Evolutionary conservation across 2,888 invertebrate species (phyloP).

Genomic region (Pammene fasciana): DNA sequence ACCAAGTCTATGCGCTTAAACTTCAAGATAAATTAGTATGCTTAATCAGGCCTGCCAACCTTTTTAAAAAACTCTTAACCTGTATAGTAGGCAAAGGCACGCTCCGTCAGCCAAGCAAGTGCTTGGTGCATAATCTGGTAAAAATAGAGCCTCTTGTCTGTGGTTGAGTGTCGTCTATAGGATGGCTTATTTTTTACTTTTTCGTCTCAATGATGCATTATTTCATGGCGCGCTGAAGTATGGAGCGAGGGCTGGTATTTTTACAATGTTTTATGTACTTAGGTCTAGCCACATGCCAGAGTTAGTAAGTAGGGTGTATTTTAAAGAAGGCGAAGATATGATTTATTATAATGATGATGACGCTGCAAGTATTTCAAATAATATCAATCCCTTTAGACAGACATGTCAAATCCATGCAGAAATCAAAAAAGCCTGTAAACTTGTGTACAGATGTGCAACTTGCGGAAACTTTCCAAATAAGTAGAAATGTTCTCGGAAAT

Average conservation of each 20-base stretch:
- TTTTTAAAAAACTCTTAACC: conserved; percentile 42
- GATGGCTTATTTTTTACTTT: conserved; percentile 49
- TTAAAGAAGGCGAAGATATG: too few species aligned
- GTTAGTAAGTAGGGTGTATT: too few species aligned
- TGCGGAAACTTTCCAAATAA: too few species aligned
- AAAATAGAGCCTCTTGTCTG: conserved; percentile 70
- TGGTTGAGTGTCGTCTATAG: conserved; percentile 56
- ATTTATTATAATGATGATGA: too few species aligned
- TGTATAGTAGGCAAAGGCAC: conserved; percentile 44
- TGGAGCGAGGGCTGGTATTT: conserved; percentile 35
- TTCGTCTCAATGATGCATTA: conserved; percentile 57
- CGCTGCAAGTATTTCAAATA: too few species aligned
- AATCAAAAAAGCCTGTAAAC: too few species aligned
- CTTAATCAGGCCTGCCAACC: conserved; percentile 42
- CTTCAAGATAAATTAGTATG: conserved; percentile 42
- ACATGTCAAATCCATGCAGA: too few species aligned
- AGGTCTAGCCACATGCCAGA: not conserved
- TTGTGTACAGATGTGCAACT: too few species aligned
- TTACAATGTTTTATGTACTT: conserved; percentile 15
- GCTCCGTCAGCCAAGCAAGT: conserved; percentile 51
- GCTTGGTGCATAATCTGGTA: conserved; percentile 74
- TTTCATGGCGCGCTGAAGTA: conserved; percentile 44
- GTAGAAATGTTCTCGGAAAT: too few species aligned
- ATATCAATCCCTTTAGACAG: too few species aligned
- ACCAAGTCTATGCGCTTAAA: conserved; percentile 29